A percentile compares a stretch with the other conserved stretches of the same genome.
Evolutionary conservation across 1,140 invertebrate genomes (phyloP).

Genomic region (Platyura marginata): DNA sequence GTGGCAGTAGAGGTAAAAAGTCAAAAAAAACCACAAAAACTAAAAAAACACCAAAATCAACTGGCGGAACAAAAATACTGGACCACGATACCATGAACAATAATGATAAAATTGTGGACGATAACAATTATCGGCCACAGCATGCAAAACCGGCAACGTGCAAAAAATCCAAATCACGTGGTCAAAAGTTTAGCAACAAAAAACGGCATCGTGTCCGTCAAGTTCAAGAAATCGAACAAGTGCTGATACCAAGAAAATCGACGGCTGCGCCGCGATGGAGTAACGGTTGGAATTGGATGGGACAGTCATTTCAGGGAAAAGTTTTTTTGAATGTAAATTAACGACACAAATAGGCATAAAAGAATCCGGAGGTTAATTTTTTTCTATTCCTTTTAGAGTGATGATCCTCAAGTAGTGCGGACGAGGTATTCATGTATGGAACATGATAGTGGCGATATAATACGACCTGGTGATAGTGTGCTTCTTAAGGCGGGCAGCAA

Average conservation of each 20-base stretch:
- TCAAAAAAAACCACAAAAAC: slow-evolving; percentile 1
- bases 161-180: slow-evolving; percentile 6
- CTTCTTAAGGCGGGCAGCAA: slow-evolving; percentile 62
- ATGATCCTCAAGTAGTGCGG: slow-evolving; percentile 48
- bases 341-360: slow-evolving; percentile 1
- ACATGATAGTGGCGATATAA: slow-evolving; percentile 67
- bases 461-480: slow-evolving; percentile 76
- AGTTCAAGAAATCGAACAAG: slow-evolving; percentile 15
- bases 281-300: slow-evolving; percentile 84
- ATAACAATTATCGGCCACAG: slow-evolving; percentile 1
- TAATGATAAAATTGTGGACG: background rate
- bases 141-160: background rate
- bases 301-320: slow-evolving; percentile 60
- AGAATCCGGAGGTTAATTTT: no score
- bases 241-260: slow-evolving; percentile 22
- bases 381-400: slow-evolving; percentile 43
- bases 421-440: slow-evolving; percentile 78
- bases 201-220: slow-evolving; percentile 17
- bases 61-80: background rate
- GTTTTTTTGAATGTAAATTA: slow-evolving; percentile 71
- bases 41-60: background rate
- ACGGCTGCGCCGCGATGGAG: slow-evolving; percentile 56
- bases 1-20: slow-evolving; percentile 5
- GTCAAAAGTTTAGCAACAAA: slow-evolving; percentile 19
- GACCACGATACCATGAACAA: slow-evolving; percentile 10